phyloP scores from a whole-genome alignment of 2,113 vertebrate species.

The Bolborhynchus lineola region DNA sequence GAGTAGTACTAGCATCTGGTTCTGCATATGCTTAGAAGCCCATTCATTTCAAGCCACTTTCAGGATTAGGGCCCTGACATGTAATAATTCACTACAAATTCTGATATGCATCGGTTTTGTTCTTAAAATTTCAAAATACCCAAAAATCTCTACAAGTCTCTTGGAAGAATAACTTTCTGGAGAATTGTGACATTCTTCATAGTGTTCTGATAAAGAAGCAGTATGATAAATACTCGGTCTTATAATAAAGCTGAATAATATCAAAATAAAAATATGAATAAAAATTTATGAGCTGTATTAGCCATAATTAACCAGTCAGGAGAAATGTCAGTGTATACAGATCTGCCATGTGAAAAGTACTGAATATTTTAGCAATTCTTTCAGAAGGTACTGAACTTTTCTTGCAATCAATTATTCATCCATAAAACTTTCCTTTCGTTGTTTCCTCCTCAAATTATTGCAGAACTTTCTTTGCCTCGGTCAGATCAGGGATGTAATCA shows the following conservation, averaged over 20 bases:
- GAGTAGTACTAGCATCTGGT: background rate
- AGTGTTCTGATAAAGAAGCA: slow-evolving; percentile 6
- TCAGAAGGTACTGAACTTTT: slow-evolving; percentile 72
- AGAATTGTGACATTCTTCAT: background rate
- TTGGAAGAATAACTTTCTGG: slow-evolving; percentile 29
- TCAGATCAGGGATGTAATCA: slow-evolving; percentile 19
- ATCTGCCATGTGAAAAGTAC: slow-evolving; percentile 50
- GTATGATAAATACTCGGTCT: slow-evolving; percentile 53
- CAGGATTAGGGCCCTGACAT: background rate
- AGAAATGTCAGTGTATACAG: slow-evolving; percentile 64
- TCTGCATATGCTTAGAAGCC: slow-evolving; percentile 4
- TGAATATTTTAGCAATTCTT: slow-evolving; percentile 76
- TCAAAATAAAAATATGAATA: slow-evolving; percentile 48
- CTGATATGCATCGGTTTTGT: background rate
- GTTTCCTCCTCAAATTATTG: slow-evolving; percentile 44
- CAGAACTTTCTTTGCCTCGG: background rate
- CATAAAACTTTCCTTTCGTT: slow-evolving; percentile 47
- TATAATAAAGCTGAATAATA: slow-evolving; percentile 31
- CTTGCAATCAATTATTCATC: slow-evolving; percentile 77
- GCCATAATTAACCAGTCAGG: slow-evolving; percentile 53
- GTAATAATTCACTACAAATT: background rate
- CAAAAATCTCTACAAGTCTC: background rate
- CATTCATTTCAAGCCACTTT: background rate
- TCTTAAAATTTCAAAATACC: background rate
- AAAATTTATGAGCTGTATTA: slow-evolving; percentile 34